phyloP scores from a whole-genome alignment of 2,888 invertebrate species.

The Tipula helvola region DNA sequence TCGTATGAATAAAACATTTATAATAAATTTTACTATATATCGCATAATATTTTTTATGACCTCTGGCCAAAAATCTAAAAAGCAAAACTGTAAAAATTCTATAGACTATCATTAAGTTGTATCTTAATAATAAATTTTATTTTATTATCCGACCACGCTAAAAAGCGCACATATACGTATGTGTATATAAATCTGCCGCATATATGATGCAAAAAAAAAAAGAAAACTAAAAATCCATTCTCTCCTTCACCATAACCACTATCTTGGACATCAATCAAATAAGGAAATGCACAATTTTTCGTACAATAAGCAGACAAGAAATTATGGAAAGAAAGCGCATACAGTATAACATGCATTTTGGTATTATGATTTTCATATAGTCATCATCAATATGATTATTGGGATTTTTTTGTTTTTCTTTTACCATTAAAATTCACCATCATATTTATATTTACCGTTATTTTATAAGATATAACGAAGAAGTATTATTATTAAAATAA shows the following conservation, averaged over 20 bases:
- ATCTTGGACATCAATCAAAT: constrained; percentile 4
- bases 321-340: background rate
- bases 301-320: background rate
- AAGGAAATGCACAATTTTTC: background rate
- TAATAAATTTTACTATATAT: background rate
- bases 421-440: background rate
- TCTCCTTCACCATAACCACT: background rate
- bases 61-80: background rate
- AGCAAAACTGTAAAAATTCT: background rate
- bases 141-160: background rate
- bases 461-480: background rate
- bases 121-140: background rate
- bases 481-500: background rate
- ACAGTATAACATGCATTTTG: background rate
- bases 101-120: background rate
- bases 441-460: background rate
- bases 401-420: background rate
- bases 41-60: background rate
- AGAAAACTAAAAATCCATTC: background rate
- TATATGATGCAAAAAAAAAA: background rate
- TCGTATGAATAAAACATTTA: background rate
- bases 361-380: background rate
- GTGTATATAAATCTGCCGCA: background rate
- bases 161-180: background rate
- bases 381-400: constrained; percentile 4